These are phyloP conservation scores for Ctenicera cuprea DNA, from an alignment of 2,888 invertebrate genomes.

Conservation along the genomic window DNA sequence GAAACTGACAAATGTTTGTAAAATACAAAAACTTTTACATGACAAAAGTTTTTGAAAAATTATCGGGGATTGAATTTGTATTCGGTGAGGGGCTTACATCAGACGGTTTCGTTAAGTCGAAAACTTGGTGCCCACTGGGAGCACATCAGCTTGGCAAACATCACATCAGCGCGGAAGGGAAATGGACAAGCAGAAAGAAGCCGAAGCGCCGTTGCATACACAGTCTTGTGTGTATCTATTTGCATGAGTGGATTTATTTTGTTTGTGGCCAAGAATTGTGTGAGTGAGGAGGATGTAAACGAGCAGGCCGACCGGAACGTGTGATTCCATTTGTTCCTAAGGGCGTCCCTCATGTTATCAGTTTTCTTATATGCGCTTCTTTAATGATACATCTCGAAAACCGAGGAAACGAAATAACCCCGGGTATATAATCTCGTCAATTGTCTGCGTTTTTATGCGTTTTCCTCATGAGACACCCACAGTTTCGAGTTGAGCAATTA, in stretches of 20 bases:
- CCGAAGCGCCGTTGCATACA: conserved; percentile 55
- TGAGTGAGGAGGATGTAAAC: conserved; percentile 56
- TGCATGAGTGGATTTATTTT: conserved; percentile 70
- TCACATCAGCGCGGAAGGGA: conserved; percentile 65
- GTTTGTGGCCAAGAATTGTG: conserved; percentile 66
- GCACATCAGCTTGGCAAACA: conserved; percentile 69
- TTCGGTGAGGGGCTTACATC: conserved; percentile 55
- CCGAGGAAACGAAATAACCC: conserved; percentile 30
- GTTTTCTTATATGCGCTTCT: conserved; percentile 59
- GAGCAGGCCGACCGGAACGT: conserved; percentile 62
- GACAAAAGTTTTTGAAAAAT: conserved; percentile 71
- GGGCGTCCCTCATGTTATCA: conserved; percentile 62
- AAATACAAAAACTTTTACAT: conserved; percentile 68
- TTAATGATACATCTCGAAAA: conserved; percentile 41
- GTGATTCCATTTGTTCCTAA: conserved; percentile 67
- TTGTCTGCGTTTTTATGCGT: conserved; percentile 61
- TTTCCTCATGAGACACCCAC: conserved; percentile 56
- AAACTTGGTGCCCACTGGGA: conserved; percentile 68
- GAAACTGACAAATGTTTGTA: conserved; percentile 69
- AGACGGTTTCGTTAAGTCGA: conserved; percentile 66
- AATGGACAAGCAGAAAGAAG: conserved; percentile 65
- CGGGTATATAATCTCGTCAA: conserved; percentile 53
- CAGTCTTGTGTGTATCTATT: conserved; percentile 64
- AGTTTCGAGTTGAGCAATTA: conserved; percentile 61
- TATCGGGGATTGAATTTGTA: conserved; percentile 70